Percentiles rank a stretch among this genome's conserved stretches.
These are phyloP conservation scores for Pachycephala philippinensis DNA, from an alignment of 2,113 vertebrate genomes.

Conservation along the genomic window DNA sequence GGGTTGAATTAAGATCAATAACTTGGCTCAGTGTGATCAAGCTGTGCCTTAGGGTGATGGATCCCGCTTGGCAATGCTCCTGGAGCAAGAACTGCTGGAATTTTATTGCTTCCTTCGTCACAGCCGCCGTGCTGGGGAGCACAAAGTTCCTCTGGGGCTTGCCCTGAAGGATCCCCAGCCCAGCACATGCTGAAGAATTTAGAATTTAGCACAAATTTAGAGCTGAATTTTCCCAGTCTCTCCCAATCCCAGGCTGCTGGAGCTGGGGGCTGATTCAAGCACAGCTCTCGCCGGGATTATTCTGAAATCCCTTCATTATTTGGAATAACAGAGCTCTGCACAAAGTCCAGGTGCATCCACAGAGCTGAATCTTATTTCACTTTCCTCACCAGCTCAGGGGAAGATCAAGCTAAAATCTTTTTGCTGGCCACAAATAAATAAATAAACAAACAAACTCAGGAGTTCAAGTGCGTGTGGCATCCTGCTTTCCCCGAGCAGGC, in stretches of 20 bases:
- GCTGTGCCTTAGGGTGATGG: background rate
- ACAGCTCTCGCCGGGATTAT: background rate
- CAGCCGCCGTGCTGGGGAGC: background rate
- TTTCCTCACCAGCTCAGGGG: background rate
- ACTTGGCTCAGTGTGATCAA: background rate
- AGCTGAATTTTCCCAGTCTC: background rate
- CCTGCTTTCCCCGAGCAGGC: background rate
- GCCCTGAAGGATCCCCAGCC: background rate
- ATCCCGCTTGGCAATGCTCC: background rate
- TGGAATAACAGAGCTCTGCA: background rate
- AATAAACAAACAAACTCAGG: background rate
- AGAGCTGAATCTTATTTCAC: background rate
- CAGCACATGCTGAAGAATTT: background rate
- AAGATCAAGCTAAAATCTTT: background rate
- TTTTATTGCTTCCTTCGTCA: fast-evolving
- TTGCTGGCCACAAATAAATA: background rate
- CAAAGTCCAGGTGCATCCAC: background rate
- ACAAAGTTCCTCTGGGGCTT: background rate
- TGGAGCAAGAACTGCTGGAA: background rate
- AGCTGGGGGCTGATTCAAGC: background rate
- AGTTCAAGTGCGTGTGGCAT: background rate
- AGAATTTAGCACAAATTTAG: background rate
- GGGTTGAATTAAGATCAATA: background rate
- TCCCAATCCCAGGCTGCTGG: background rate
- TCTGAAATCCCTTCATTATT: background rate